Evolutionary conservation across 2,888 invertebrate genomes (phyloP).

Genomic region (Flexamia atlantica): DNA sequence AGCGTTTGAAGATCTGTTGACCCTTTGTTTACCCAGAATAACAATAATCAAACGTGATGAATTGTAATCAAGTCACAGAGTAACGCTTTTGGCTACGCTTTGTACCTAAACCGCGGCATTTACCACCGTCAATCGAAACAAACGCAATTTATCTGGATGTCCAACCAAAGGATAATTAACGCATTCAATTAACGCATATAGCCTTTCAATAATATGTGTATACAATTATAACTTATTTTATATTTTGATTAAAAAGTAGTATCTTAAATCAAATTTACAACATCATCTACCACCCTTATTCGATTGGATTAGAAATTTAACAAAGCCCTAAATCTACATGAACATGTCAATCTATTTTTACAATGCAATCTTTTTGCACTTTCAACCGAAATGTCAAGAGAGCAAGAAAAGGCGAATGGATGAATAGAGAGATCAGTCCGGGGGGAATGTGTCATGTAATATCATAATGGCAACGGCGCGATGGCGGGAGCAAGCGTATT

Average conservation of each 20-base stretch:
- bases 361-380: not conserved
- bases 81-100: not conserved
- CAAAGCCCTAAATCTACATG: too few species aligned
- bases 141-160: not conserved
- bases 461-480: conserved; percentile 34
- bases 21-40: not conserved
- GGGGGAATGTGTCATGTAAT: conserved; percentile 40
- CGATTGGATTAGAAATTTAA: too few species aligned
- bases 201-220: too few species aligned
- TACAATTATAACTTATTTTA: too few species aligned
- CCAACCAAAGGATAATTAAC: too few species aligned
- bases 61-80: not conserved
- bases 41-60: conserved; percentile 21
- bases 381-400: not conserved
- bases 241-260: too few species aligned
- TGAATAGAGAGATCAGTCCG: not conserved
- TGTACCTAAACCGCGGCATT: not conserved
- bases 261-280: too few species aligned
- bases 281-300: too few species aligned
- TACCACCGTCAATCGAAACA: not conserved
- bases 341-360: not conserved
- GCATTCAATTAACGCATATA: too few species aligned
- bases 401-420: conserved; percentile 21
- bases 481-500: not conserved
- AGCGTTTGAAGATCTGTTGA: conserved; percentile 14